Conservation (phyloP, 2,888 invertebrate species). For the Thymelicus acteon region DNA sequence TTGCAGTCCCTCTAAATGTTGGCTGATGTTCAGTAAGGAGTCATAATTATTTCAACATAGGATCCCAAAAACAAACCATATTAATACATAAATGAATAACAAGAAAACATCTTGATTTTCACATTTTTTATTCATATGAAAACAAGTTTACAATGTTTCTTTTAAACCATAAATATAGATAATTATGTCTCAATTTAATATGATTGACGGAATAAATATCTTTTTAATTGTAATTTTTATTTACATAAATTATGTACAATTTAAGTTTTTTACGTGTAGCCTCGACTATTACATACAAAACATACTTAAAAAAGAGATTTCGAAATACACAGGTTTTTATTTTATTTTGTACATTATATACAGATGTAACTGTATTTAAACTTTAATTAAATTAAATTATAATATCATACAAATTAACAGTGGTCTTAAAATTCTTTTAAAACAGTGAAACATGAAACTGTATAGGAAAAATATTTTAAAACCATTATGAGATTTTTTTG, state of each 20-base stretch:
- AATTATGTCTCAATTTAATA: constrained; percentile 70
- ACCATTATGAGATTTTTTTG: not conserved
- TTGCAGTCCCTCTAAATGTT: too few species aligned
- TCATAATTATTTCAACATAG: too few species aligned
- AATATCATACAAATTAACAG: constrained; percentile 26
- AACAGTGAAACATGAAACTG: constrained; percentile 20
- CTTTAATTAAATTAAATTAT: constrained; percentile 25
- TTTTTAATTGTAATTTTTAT: constrained; percentile 68
- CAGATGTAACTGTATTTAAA: constrained; percentile 46
- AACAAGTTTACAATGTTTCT: constrained; percentile 78
- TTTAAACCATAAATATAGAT: constrained; percentile 78
- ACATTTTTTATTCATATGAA: constrained; percentile 78
- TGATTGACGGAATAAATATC: constrained; percentile 79
- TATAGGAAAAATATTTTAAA: constrained; percentile 11
- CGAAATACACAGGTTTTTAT: constrained; percentile 51
- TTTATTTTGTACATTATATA: constrained; percentile 75
- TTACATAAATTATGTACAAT: constrained; percentile 77
- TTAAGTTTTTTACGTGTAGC: constrained; percentile 59
- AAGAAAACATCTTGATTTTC: constrained; percentile 47
- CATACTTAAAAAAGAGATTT: constrained; percentile 58
- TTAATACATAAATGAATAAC: not conserved
- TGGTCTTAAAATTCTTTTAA: constrained; percentile 24
- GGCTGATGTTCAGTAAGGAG: too few species aligned
- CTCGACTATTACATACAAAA: constrained; percentile 67
- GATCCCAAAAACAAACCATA: too few species aligned